Percentiles rank a stretch among this genome's conserved stretches.
Conservation (phyloP, 2,888 invertebrate species). For the Synanthedon tipuliformis region DNA sequence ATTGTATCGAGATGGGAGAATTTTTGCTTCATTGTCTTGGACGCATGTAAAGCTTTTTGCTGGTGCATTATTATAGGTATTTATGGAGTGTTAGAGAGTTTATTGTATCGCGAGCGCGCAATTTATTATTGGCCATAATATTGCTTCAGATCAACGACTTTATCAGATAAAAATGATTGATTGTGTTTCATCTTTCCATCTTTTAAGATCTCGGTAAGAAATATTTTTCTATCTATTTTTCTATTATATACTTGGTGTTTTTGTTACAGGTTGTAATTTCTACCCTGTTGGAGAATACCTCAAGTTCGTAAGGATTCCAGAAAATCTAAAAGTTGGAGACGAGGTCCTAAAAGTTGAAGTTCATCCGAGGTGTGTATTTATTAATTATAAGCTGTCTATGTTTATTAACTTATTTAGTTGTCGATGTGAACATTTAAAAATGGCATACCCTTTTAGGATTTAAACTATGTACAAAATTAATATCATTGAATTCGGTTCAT, state of each 20-base stretch:
- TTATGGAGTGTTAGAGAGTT: not conserved
- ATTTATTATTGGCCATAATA: too few relatives aligned
- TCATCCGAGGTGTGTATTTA: constrained; percentile 74
- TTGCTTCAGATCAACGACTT: too few relatives aligned
- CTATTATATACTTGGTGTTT: not conserved
- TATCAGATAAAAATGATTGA: too few relatives aligned
- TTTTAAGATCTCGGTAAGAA: too few relatives aligned
- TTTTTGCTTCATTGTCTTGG: constrained; percentile 4
- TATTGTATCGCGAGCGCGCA: not conserved
- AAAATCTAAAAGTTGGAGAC: constrained; percentile 81
- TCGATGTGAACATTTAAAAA: not conserved
- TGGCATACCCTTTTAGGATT: not conserved
- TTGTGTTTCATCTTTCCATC: too few relatives aligned
- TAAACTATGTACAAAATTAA: too few relatives aligned
- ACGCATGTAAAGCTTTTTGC: constrained; percentile 10
- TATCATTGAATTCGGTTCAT: too few relatives aligned
- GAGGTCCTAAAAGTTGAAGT: constrained; percentile 84
- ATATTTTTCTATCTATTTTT: too few relatives aligned
- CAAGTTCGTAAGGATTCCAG: constrained; percentile 86
- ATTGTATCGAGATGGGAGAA: constrained; percentile 7
- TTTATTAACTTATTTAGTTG: constrained; percentile 1
- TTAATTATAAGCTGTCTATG: not conserved
- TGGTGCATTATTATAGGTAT: constrained; percentile 11
- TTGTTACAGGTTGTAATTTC: constrained; percentile 82
- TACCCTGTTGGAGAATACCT: constrained; percentile 86